Evolutionary conservation across 2,888 invertebrate species (phyloP), one percentile per base, ranked within the genome.

Genomic region (Caenorhabditis uteleia): DNA sequence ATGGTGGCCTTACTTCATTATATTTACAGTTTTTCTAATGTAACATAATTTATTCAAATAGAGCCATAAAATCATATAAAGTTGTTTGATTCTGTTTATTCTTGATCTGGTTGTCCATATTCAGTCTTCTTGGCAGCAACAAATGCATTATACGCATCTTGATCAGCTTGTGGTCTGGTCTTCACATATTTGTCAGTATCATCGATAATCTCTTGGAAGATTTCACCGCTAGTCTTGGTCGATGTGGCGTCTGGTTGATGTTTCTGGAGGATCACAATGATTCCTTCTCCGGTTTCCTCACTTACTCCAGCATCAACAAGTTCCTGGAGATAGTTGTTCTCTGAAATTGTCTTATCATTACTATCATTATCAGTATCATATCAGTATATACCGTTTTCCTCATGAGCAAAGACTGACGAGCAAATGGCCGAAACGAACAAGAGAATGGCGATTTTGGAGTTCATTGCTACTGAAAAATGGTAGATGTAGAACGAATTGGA

Each of bases 1-100:
- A 77, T 55, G 75, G 77, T 34, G 77, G 77, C 8, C 45, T 77
- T 16, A 67, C 77, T 8, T 74, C 74, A 5, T 49, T 77, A 2
- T 75, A 75, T 42, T 54, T 77, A 23, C 64, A 58, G 33, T 53
- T 57, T 49, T 64, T 58, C 27, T 51, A 33, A 38, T 3, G 3
- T 3, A 36, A 40, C 21, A 23, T 33, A 31, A 45, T 7, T 20
- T 7, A 33, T 46, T 33, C 14, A 16, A 10, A n/a, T 42, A n/a
- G 6, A 20, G 36, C 10, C 16, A 26, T 36, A 31, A 31, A 21
- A n/a, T n/a, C n/a, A n/a, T n/a, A 7, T 12, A 33, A 29, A 29
- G 6, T 29, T 29, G 29, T 12, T 29, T 6, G 12, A 8, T 8
- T 29, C 29, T 8, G 29, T 29, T 29, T 29, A 29, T 29, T 29